These are phyloP conservation scores for Nebria salina DNA, from an alignment of 2,888 invertebrate genomes.

Conservation along the genomic window DNA sequence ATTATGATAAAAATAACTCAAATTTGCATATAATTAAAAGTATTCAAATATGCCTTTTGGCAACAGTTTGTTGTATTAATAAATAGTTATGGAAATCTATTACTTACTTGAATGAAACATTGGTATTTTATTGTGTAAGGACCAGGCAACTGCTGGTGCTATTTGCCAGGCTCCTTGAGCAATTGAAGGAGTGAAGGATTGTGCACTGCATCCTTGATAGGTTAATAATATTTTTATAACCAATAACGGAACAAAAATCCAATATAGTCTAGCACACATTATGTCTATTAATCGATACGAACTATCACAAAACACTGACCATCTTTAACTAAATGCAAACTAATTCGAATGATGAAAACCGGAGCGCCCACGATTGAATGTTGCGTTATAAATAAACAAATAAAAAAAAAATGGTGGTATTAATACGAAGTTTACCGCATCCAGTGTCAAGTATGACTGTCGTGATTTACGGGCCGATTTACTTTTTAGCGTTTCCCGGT, in stretches of 20 bases:
- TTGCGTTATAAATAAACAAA: not conserved
- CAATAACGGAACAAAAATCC: slow-evolving; percentile 19
- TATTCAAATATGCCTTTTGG: too few relatives aligned
- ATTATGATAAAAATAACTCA: too few relatives aligned
- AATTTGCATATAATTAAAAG: too few relatives aligned
- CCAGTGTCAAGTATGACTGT: slow-evolving; percentile 24
- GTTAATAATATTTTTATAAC: slow-evolving; percentile 17
- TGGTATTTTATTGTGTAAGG: slow-evolving; percentile 57
- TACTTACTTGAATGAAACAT: slow-evolving; percentile 50
- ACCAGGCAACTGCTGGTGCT: slow-evolving; percentile 55
- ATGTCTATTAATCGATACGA: not conserved
- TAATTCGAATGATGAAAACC: not conserved
- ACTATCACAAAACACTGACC: not conserved
- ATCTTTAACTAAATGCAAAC: not conserved
- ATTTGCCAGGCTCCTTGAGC: slow-evolving; percentile 55
- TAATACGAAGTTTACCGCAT: slow-evolving; percentile 21
- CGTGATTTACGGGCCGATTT: slow-evolving; percentile 37
- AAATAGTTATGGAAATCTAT: not conserved
- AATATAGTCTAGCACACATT: slow-evolving; percentile 25
- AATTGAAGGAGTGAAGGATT: slow-evolving; percentile 23
- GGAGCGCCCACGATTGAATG: not conserved
- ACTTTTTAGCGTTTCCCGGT: slow-evolving; percentile 38
- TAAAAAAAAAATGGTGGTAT: not conserved
- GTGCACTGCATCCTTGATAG: slow-evolving; percentile 19
- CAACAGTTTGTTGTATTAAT: not conserved